Base-by-base conservation (phyloP, 2,113 vertebrate species). In the Pungitius pungitius region DNA sequence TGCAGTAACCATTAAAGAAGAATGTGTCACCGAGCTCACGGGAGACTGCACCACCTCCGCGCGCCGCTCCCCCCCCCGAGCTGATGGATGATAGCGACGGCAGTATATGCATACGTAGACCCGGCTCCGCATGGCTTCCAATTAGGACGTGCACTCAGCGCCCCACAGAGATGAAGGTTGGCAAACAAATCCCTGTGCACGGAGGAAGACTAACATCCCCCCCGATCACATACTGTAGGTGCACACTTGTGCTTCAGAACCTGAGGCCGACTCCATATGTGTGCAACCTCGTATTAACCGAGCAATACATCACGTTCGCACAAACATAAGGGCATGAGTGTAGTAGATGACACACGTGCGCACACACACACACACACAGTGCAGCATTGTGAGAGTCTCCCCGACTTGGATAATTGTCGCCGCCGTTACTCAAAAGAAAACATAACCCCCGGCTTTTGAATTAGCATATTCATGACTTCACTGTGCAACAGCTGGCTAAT, bases 381-480 rank as follows among this genome's bases (percentile, higher is more conserved):
- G 42, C 11, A 56, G 54, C 81, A 65, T 33, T 35, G 65, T 15
- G 51, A 80, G 45, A 82, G 71, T 75, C 60, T 75, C 77, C 83
- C 71, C 63, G 81, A 84, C 78, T 78, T 43, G 70, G 75, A 82
- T 89, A 90, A 92, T 86, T 85, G 87, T 87, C 56, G 26, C 70
- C 7, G 76, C 82, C 79, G 77, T 83, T 80, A 72, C 78, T 91
- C 82, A 75, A 85, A 85, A 88, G 83, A 87, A 87, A 87, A 89
- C 84, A 84, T 88, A 81, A 85, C 90, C 91, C 87, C 81, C 62
- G 80, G 89, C 87, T 89, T 90, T 82, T 57, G 69, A 85, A 91
- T 93, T 90, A 89, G 85, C 88, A 91, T 90, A 86, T 90, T 91
- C 86, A 92, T 89, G 78, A 90, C 90, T 91, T 87, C 89, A 89